A percentile compares a stretch with the other conserved stretches of the same genome.
phyloP scores from a whole-genome alignment of 2,888 invertebrate species.

The Gibbula magus region DNA sequence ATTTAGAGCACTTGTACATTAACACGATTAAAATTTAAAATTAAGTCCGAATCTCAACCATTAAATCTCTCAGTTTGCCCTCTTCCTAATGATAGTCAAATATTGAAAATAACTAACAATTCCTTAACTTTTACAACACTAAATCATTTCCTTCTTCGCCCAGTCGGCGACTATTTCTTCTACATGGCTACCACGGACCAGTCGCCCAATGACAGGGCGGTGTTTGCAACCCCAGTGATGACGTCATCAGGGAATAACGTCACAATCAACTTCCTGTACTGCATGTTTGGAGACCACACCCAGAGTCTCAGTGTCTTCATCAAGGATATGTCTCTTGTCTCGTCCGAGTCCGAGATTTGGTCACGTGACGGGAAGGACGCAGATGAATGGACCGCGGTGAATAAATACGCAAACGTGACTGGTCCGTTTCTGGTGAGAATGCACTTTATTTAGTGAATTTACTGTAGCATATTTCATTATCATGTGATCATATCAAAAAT shows the following conservation, averaged over 20 bases:
- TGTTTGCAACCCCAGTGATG: constrained; percentile 1
- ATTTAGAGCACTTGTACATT: no score
- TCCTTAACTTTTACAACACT: no score
- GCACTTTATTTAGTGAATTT: no score
- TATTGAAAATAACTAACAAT: no score
- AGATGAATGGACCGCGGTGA: neutral
- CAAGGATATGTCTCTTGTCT: constrained; percentile 8
- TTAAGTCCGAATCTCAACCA: no score
- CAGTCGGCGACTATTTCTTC: constrained; percentile 2
- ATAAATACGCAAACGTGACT: neutral
- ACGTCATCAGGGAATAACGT: neutral
- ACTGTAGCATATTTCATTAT: no score
- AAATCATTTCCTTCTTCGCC: neutral
- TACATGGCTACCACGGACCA: neutral
- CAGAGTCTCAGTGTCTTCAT: constrained; percentile 1
- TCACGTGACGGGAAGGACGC: constrained; percentile 10
- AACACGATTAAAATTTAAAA: no score
- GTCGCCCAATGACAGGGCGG: neutral
- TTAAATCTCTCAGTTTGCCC: no score
- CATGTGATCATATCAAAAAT: no score
- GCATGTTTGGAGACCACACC: constrained; percentile 6
- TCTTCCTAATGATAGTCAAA: no score
- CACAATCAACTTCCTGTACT: neutral
- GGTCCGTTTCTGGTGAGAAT: neutral
- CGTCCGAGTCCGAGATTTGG: neutral